A percentile compares a stretch with the other conserved stretches of the same genome.
phyloP scores from a whole-genome alignment of 1,140 invertebrate species.

The Dendrolimus kikuchii region DNA sequence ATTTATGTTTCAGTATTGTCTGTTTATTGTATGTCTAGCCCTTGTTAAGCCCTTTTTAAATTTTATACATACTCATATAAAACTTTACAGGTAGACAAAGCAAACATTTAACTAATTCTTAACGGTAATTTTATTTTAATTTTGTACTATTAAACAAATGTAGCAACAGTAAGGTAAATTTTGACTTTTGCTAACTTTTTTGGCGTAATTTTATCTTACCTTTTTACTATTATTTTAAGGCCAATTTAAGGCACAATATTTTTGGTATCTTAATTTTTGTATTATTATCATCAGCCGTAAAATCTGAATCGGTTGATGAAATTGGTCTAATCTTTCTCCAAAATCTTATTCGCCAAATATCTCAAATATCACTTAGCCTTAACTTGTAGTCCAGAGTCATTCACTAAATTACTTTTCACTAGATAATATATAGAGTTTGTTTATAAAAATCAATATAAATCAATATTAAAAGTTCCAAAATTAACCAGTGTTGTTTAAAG shows the following conservation, averaged over 20 bases:
- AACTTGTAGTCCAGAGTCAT: constrained; percentile 59
- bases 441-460: constrained; percentile 67
- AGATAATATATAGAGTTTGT: constrained; percentile 67
- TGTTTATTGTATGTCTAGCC: constrained; percentile 38
- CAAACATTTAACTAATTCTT: constrained; percentile 68
- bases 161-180: constrained; percentile 68
- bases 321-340: constrained; percentile 60
- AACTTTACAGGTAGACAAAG: constrained; percentile 66
- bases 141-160: constrained; percentile 72
- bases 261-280: constrained; percentile 37
- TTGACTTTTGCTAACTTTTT: constrained; percentile 56
- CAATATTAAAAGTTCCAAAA: constrained; percentile 66
- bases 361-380: constrained; percentile 66
- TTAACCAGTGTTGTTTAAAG: constrained; percentile 71
- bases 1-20: constrained; percentile 42
- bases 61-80: constrained; percentile 63
- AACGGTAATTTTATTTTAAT: constrained; percentile 67
- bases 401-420: constrained; percentile 65
- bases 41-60: constrained; percentile 55
- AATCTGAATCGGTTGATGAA: constrained; percentile 59
- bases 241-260: constrained; percentile 70
- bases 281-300: constrained; percentile 53
- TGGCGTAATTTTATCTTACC: constrained; percentile 61
- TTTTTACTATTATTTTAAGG: constrained; percentile 70
- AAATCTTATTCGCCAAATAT: constrained; percentile 60